Percentiles rank a stretch among this genome's conserved stretches.
Evolutionary conservation across 2,888 invertebrate genomes (phyloP).

Genomic region (Saturnia pavonia): DNA sequence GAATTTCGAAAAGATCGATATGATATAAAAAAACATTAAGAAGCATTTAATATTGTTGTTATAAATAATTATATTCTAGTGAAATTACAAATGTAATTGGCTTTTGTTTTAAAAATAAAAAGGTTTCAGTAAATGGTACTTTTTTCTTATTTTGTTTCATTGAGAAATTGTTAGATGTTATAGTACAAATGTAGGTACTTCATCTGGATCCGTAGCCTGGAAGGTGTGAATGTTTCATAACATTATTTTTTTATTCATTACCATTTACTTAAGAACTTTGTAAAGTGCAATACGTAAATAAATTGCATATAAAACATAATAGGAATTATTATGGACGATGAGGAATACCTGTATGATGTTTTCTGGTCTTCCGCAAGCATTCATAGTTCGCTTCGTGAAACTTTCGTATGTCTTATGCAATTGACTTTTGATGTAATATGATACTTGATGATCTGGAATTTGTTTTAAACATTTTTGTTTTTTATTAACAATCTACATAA

Average conservation of each 20-base stretch:
- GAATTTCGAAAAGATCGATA: too few species aligned
- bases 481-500: too few species aligned
- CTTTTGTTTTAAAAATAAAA: not conserved
- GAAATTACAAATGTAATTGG: not conserved
- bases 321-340: slow-evolving; percentile 22
- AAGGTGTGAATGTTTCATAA: too few species aligned
- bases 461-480: not conserved
- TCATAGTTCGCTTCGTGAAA: slow-evolving; percentile 84
- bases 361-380: slow-evolving; percentile 83
- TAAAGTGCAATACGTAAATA: not conserved
- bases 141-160: not conserved
- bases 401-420: slow-evolving; percentile 85
- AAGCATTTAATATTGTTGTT: too few species aligned
- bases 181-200: too few species aligned
- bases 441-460: slow-evolving; percentile 90
- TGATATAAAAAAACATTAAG: too few species aligned
- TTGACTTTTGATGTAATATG: slow-evolving; percentile 86
- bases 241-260: too few species aligned
- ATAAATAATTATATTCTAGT: too few species aligned
- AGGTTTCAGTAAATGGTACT: not conserved
- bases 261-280: not conserved
- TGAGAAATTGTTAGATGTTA: too few species aligned
- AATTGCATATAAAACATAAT: not conserved
- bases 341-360: slow-evolving; percentile 62
- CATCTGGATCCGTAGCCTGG: too few species aligned